phyloP scores from a whole-genome alignment of 2,888 invertebrate genomes.

The Zeuzera pyrina region DNA sequence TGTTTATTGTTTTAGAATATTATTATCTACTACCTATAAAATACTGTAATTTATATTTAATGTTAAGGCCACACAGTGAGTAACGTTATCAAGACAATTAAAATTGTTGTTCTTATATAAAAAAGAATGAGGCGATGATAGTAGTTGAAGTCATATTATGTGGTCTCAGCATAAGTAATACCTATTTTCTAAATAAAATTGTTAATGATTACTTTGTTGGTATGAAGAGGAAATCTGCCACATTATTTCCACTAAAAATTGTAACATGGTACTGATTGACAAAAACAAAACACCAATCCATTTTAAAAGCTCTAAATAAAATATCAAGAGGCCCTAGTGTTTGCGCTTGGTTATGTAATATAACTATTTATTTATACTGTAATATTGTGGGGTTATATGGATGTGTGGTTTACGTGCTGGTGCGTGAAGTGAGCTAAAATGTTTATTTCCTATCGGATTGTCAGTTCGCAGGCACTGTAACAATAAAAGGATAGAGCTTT shows the following conservation, averaged over 20 bases:
- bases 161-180: too few relatives aligned
- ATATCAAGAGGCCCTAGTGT: conserved; percentile 58
- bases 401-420: conserved; percentile 26
- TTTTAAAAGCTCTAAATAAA: conserved; percentile 39
- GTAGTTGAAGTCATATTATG: too few relatives aligned
- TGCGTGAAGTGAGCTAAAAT: conserved; percentile 48
- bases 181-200: too few relatives aligned
- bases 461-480: conserved; percentile 73
- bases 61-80: too few relatives aligned
- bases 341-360: conserved; percentile 46
- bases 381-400: conserved; percentile 41
- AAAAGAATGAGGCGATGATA: too few relatives aligned
- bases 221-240: conserved; percentile 35
- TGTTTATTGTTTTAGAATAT: too few relatives aligned
- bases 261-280: too few relatives aligned
- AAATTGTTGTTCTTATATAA: too few relatives aligned
- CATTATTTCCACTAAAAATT: conserved; percentile 14
- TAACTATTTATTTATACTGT: conserved; percentile 49
- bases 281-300: conserved; percentile 48
- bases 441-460: conserved; percentile 73
- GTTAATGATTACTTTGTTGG: conserved; percentile 11
- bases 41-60: too few relatives aligned
- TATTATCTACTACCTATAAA: too few relatives aligned
- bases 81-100: too few relatives aligned
- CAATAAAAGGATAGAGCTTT: conserved; percentile 74